A percentile compares a stretch with the other conserved stretches of the same genome.
Evolutionary conservation across 2,113 vertebrate genomes (phyloP).

Genomic region (cattle (Bos taurus)): DNA sequence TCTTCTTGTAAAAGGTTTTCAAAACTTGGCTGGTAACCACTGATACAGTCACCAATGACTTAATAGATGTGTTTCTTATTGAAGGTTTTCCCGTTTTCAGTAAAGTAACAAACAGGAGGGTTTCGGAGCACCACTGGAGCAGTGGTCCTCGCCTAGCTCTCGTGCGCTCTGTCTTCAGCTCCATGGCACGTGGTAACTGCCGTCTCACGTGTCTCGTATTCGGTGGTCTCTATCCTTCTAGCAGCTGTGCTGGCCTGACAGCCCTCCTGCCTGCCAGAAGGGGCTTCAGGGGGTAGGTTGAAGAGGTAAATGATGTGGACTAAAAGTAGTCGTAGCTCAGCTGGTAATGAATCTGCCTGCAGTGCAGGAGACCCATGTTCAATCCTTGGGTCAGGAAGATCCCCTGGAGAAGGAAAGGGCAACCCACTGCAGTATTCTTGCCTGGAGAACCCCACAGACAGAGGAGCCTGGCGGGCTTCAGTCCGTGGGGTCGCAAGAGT

Average conservation of each 20-base stretch:
- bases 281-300: no score
- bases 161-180: neutral
- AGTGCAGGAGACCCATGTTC: neutral
- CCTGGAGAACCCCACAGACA: neutral
- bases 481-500: neutral
- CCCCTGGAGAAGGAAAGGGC: neutral
- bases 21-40: neutral
- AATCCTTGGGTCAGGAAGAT: neutral
- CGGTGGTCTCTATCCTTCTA: fast-evolving
- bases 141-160: neutral
- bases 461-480: neutral
- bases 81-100: neutral
- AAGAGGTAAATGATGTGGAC: neutral
- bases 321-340: neutral
- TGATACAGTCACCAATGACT: neutral
- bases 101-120: no score
- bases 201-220: fast-evolving
- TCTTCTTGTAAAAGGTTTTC: neutral
- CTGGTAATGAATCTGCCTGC: neutral
- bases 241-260: neutral
- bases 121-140: fast-evolving
- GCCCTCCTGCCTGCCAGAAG: fast-evolving
- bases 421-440: neutral
- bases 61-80: neutral
- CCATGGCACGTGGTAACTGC: fast-evolving